These are phyloP conservation scores for Myotis planiceps DNA, from an alignment of 2,797 vertebrate genomes.

Conservation along the genomic window DNA sequence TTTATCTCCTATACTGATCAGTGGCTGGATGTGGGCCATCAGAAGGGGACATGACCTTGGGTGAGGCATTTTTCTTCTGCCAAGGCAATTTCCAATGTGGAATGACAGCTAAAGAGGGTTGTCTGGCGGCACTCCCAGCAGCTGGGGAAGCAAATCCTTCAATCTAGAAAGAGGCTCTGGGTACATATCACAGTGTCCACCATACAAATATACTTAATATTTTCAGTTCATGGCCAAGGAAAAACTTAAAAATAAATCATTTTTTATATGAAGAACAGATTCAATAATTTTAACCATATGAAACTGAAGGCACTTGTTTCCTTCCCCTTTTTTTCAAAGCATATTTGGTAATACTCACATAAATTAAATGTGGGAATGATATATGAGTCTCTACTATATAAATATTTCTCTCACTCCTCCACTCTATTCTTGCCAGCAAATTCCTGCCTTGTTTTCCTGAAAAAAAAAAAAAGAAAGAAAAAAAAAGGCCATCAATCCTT, in stretches of 20 bases:
- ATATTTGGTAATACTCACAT: conserved; percentile 12
- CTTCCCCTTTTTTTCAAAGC: conserved; percentile 5
- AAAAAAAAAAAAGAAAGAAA: not conserved
- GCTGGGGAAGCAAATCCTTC: not conserved
- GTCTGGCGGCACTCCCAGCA: not conserved
- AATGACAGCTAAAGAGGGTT: not conserved
- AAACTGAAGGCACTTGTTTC: conserved; percentile 1
- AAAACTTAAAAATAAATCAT: conserved; percentile 30
- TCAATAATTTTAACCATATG: conserved; percentile 15
- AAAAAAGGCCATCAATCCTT: not conserved
- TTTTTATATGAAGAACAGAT: conserved; percentile 24
- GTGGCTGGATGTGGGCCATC: not conserved
- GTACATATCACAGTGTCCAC: not conserved
- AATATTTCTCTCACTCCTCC: conserved; percentile 38
- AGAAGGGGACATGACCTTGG: not conserved
- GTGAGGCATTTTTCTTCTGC: not conserved
- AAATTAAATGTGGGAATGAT: conserved; percentile 48
- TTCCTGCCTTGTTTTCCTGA: not conserved
- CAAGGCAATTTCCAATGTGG: not conserved
- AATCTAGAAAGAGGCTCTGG: not conserved
- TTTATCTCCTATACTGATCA: not conserved
- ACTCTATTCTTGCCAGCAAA: conserved; percentile 30
- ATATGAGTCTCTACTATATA: not conserved
- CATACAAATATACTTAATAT: not conserved
- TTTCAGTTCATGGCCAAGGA: conserved; percentile 2